phyloP scores from a whole-genome alignment of 2,797 vertebrate genomes.

The Enoplosus armatus region DNA sequence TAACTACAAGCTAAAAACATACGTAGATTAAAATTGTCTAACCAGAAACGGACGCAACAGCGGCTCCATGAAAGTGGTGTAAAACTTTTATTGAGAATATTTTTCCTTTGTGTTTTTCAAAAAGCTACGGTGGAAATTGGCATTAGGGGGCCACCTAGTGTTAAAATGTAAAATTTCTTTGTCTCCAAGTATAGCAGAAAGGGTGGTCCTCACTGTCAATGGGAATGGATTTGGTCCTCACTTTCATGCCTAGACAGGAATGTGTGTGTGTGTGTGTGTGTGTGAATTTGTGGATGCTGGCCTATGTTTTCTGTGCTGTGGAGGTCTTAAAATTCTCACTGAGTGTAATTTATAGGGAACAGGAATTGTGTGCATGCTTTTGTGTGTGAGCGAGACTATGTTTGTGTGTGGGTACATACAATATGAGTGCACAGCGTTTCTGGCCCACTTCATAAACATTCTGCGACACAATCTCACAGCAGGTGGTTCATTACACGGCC shows the following conservation, averaged over 20 bases:
- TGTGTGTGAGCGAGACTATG: not conserved
- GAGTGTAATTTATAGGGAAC: constrained; percentile 45
- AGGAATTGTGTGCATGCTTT: not conserved
- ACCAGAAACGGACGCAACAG: too few relatives aligned
- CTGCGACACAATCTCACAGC: constrained; percentile 69
- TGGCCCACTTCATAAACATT: constrained; percentile 68
- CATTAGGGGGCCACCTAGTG: not conserved
- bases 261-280: not conserved
- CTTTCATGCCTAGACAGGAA: too few relatives aligned
- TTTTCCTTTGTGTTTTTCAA: too few relatives aligned
- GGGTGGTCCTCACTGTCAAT: not conserved
- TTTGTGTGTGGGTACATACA: constrained; percentile 33
- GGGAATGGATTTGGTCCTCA: not conserved
- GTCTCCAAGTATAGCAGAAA: too few relatives aligned
- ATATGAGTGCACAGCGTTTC: constrained; percentile 55
- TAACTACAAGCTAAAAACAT: too few relatives aligned
- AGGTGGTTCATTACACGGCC: constrained; percentile 79
- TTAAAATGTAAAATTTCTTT: too few relatives aligned
- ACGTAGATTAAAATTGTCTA: too few relatives aligned
- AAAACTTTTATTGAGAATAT: too few relatives aligned
- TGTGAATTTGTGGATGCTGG: constrained; percentile 1
- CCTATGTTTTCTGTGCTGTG: constrained; percentile 11
- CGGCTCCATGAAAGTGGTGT: too few relatives aligned
- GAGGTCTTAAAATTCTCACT: constrained; percentile 41
- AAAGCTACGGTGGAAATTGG: too few relatives aligned